Conservation (phyloP, 2,888 invertebrate genomes). For the Neoscelio sp. region DNA sequence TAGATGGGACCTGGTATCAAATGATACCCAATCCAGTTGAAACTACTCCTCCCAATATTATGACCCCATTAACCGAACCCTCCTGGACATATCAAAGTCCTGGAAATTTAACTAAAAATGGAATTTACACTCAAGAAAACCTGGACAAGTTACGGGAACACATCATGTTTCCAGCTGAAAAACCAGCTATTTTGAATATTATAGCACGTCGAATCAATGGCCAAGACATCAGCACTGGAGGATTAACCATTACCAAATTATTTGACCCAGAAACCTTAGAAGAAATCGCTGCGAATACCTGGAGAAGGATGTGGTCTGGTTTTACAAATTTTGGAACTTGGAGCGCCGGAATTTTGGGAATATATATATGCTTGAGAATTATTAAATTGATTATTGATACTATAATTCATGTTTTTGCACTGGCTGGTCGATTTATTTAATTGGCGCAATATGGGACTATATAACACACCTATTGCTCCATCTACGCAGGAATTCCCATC, state of each 20-base stretch:
- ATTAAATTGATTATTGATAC: conserved; percentile 19
- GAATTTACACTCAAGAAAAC: not conserved
- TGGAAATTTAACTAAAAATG: not conserved
- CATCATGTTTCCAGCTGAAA: conserved; percentile 2
- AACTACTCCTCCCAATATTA: not conserved
- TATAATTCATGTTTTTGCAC: not conserved
- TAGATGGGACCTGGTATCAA: conserved; percentile 1
- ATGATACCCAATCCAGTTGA: not conserved
- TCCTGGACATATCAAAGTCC: conserved; percentile 3
- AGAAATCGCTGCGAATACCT: not conserved
- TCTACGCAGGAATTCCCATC: too few species aligned
- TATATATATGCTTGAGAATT: not conserved
- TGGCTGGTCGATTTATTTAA: conserved; percentile 2
- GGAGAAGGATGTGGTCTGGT: conserved; percentile 29
- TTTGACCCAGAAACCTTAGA: conserved; percentile 20
- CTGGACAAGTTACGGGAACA: not conserved
- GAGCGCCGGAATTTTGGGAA: conserved; percentile 43
- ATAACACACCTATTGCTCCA: not conserved
- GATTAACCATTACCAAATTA: conserved; percentile 7
- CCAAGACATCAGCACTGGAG: not conserved
- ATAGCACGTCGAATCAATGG: conserved; percentile 2
- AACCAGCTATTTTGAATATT: not conserved
- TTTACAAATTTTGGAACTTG: conserved; percentile 37
- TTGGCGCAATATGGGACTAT: not conserved
- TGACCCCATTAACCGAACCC: not conserved